These are phyloP conservation scores for Lycia hirtaria DNA, from an alignment of 2,888 invertebrate genomes.

Conservation along the genomic window DNA sequence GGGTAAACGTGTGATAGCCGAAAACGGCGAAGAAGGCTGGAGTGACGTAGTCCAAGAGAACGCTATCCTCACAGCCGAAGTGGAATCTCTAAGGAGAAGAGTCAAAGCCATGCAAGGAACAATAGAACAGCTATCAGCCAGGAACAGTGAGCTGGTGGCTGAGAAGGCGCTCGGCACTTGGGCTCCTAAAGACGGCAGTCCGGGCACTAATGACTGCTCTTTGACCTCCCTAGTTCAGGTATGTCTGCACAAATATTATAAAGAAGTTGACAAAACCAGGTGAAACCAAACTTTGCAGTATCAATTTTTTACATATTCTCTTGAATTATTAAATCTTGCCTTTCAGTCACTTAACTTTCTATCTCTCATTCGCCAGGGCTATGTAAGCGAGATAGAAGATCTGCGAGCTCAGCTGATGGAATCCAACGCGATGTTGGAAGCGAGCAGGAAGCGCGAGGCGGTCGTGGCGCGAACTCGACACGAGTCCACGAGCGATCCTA, in stretches of 20 bases:
- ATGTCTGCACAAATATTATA: not conserved
- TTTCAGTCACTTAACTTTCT: too few relatives aligned
- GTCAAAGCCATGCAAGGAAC: slow-evolving; percentile 98
- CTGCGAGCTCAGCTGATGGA: slow-evolving; percentile 95
- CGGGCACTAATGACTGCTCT: slow-evolving; percentile 73
- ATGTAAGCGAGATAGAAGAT: slow-evolving; percentile 96
- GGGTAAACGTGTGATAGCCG: slow-evolving; percentile 95
- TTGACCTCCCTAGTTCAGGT: slow-evolving; percentile 84
- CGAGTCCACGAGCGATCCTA: slow-evolving; percentile 70
- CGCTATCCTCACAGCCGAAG: slow-evolving; percentile 95
- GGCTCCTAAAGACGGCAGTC: slow-evolving; percentile 76
- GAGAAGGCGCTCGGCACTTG: slow-evolving; percentile 90
- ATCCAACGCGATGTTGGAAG: slow-evolving; percentile 85
- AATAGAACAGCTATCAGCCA: slow-evolving; percentile 92
- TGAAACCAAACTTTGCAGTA: too few relatives aligned
- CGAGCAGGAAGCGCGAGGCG: slow-evolving; percentile 68
- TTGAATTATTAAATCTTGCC: too few relatives aligned
- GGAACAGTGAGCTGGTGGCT: slow-evolving; percentile 92
- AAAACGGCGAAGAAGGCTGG: slow-evolving; percentile 94
- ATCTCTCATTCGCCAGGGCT: slow-evolving; percentile 85
- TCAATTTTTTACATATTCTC: too few relatives aligned
- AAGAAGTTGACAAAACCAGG: too few relatives aligned
- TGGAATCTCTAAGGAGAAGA: slow-evolving; percentile 93
- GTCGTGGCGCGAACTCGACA: slow-evolving; percentile 63
- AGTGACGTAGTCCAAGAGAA: slow-evolving; percentile 99